Base-by-base conservation (phyloP, 2,113 vertebrate species). In the Balaeniceps rex region DNA sequence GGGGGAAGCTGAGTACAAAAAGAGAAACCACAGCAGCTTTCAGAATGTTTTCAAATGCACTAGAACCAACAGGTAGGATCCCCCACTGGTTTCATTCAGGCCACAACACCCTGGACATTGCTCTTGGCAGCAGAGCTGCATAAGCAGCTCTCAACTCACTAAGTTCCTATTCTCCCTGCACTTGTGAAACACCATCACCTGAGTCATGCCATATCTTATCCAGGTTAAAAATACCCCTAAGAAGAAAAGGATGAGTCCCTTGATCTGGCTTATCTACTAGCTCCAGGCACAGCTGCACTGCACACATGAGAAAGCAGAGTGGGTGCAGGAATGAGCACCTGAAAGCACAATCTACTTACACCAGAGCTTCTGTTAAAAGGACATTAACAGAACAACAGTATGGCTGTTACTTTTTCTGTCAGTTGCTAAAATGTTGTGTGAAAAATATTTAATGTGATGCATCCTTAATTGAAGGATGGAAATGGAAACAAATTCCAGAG, bases 151-250 rank as follows among this genome's bases (percentile, higher is more conserved):
- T 75, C 38, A 76, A 19, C 10, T 61, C 33, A 11, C 11, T 4
- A 15, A 65, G 28, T 31, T 86, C 64, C 87, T 63, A 3, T 31
- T 63, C 52, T 58, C 22, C 77, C 46, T 79, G 38, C 36, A 47
- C 29, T 51, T 24, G 10, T 38, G 54, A n/a, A 84, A 68, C 69
- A 71, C 26, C 65, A 71, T 34, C 78, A 64, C 93, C 91, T 79
- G 93, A 96, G 78, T 31, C 13, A 42, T n/a, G 34, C 1, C 7
- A 61, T 21, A 79, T 65, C 66, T 87, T 47, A 82, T 9, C 52
- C 77, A 82, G 65, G 77, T 82, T 96, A 93, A 96, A 97, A 96
- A 97, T 85, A 97, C 25, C 44, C 42, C 69, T 87, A 89, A 94
- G 93, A 87, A 85, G 60, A 95, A 93, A 95, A 92, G 87, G 83